phyloP scores from a whole-genome alignment of 2,888 invertebrate genomes.

The Dasysyrphus albostriatus region DNA sequence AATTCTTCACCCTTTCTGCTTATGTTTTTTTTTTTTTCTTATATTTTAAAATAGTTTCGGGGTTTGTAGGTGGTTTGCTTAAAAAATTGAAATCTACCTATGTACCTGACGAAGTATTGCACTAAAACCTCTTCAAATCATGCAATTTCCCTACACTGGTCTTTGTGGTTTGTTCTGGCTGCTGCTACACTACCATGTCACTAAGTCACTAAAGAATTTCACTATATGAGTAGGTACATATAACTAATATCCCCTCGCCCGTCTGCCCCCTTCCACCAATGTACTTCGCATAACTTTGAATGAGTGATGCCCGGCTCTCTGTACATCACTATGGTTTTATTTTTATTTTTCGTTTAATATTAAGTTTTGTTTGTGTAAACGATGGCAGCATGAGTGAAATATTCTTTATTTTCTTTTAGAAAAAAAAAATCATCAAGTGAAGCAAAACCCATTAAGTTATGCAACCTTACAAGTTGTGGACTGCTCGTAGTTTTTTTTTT shows the following conservation, averaged over 20 bases:
- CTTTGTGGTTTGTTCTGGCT: background rate
- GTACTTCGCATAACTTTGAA: slow-evolving; percentile 10
- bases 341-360: slow-evolving; percentile 19
- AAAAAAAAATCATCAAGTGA: slow-evolving; percentile 38
- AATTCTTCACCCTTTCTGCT: slow-evolving; percentile 22
- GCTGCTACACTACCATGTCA: slow-evolving; percentile 24
- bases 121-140: slow-evolving; percentile 17
- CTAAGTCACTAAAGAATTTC: slow-evolving; percentile 54
- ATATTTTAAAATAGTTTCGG: slow-evolving; percentile 49
- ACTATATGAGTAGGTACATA: background rate
- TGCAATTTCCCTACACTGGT: slow-evolving; percentile 38
- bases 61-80: slow-evolving; percentile 18
- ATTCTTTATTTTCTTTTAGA: slow-evolving; percentile 35
- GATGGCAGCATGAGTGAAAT: slow-evolving; percentile 45
- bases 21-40: background rate
- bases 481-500: slow-evolving; percentile 11
- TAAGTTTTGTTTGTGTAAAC: slow-evolving; percentile 29
- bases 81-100: slow-evolving; percentile 6
- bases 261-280: no score
- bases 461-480: slow-evolving; percentile 57
- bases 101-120: background rate
- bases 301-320: slow-evolving; percentile 31
- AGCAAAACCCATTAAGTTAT: slow-evolving; percentile 73
- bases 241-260: background rate
- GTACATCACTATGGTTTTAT: slow-evolving; percentile 25